phyloP scores from a whole-genome alignment of 2,888 invertebrate genomes.

The Apotomis turbidana region DNA sequence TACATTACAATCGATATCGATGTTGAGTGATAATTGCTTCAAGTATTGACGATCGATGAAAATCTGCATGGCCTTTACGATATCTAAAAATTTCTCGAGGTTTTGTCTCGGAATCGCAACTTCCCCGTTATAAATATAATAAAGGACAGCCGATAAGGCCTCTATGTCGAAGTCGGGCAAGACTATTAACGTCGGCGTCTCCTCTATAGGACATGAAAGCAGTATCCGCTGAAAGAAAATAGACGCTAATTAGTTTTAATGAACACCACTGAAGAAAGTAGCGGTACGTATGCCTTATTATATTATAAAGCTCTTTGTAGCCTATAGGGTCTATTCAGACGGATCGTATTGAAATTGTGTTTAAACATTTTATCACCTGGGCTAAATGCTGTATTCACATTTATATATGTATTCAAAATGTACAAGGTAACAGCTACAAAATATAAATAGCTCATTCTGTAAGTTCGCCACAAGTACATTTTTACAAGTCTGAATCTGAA shows the following conservation, averaged over 20 bases:
- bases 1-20: constrained; percentile 44
- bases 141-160: constrained; percentile 85
- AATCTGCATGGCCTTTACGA: constrained; percentile 77
- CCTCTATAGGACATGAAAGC: constrained; percentile 65
- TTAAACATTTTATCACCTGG: not conserved
- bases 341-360: not conserved
- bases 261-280: constrained; percentile 24
- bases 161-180: constrained; percentile 86
- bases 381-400: too few relatives aligned
- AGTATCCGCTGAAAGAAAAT: constrained; percentile 63
- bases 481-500: too few relatives aligned
- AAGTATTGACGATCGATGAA: constrained; percentile 66
- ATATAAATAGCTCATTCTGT: too few relatives aligned
- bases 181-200: constrained; percentile 85
- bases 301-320: constrained; percentile 28
- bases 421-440: too few relatives aligned
- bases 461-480: too few relatives aligned
- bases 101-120: constrained; percentile 83
- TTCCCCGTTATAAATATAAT: constrained; percentile 88
- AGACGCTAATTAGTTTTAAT: constrained; percentile 43
- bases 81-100: constrained; percentile 83
- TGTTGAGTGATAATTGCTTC: constrained; percentile 48
- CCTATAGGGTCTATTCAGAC: constrained; percentile 20
- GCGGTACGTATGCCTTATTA: constrained; percentile 23
- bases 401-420: too few relatives aligned